These are phyloP conservation scores for Rhinoderma darwinii DNA, from an alignment of 2,113 vertebrate genomes.

Conservation along the genomic window DNA sequence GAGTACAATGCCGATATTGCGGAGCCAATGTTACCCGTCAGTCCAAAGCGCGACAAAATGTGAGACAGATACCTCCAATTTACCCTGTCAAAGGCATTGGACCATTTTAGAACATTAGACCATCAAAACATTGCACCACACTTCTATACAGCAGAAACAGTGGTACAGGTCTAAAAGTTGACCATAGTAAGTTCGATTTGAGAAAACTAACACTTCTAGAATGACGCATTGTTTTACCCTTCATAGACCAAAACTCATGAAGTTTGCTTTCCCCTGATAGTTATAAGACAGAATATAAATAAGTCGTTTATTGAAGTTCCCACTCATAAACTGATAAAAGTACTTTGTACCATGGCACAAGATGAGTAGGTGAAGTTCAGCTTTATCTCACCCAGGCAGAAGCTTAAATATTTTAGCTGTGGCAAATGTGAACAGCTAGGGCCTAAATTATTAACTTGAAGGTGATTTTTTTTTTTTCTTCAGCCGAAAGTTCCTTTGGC, in stretches of 20 bases:
- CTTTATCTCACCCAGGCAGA: slow-evolving; percentile 26
- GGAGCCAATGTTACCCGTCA: too few species aligned
- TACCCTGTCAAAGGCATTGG: too few species aligned
- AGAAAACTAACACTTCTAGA: background rate
- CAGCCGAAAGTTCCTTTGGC: slow-evolving; percentile 8
- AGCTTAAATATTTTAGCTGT: slow-evolving; percentile 22
- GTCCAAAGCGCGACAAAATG: too few species aligned
- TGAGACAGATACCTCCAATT: too few species aligned
- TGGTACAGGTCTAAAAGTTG: background rate
- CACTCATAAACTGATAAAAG: slow-evolving; percentile 7
- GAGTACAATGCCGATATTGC: too few species aligned
- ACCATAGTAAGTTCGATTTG: too few species aligned
- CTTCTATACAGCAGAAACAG: background rate
- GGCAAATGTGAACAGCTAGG: background rate
- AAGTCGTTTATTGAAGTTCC: background rate
- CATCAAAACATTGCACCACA: background rate
- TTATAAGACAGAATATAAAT: background rate
- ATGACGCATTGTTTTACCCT: background rate
- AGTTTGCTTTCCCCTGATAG: background rate
- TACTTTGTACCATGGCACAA: background rate
- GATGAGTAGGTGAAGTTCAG: slow-evolving; percentile 12
- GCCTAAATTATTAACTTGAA: slow-evolving; percentile 43
- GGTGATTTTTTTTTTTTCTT: slow-evolving; percentile 21
- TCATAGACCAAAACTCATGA: background rate
- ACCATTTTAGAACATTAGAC: background rate